Base-by-base conservation (phyloP, 1,140 invertebrate species). In the Ips typographus region DNA sequence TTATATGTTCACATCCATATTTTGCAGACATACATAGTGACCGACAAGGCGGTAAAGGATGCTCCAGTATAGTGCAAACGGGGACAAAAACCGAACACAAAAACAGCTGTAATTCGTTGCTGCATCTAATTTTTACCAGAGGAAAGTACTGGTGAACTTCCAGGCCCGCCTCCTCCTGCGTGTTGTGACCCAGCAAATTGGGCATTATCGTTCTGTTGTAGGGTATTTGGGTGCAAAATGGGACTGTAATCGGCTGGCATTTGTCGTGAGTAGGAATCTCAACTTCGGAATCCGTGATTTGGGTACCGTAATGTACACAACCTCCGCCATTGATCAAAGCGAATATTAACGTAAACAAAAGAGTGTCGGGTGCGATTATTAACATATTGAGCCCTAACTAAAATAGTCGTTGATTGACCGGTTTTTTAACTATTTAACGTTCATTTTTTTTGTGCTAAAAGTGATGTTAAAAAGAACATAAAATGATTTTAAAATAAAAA, bases 151-250 rank as follows among this genome's bases (percentile, higher is more conserved):
- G 92, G 79, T 97, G 92, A 0, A 99, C 90, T 75, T 98, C 95
- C 59, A 92, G 82, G 1, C 92, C 95, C 36, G 97, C 98, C 74
- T 98, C 96, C 75, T 98, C 94, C 82, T 99, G 96, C 74, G 91
- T 96, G 60, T 90, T 88, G 76, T 99, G 97, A 62, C 93, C 91
- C 71, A 98, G 83, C 42, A 98, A 77, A 83, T 98, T 99, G 2
- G 96, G 96, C 89, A 98, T 95, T 65, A 98, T 96, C 1, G 96
- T 99, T 81, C 91, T 85, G 80, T 98, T 99, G 81, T 99, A 99
- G 42, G 87, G 88, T 63, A 98, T 92, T 76, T 96, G 91, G 80
- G 90, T 90, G 83, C 97, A 99, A 74, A 98, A 86, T 6, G 91
- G 91, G 67, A 98, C 94, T 2, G 90, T 95, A 69, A 98, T 97